Percentiles rank a stretch among this genome's conserved stretches.
Evolutionary conservation across 2,113 vertebrate genomes (phyloP).

Genomic region (Egretta garzetta): DNA sequence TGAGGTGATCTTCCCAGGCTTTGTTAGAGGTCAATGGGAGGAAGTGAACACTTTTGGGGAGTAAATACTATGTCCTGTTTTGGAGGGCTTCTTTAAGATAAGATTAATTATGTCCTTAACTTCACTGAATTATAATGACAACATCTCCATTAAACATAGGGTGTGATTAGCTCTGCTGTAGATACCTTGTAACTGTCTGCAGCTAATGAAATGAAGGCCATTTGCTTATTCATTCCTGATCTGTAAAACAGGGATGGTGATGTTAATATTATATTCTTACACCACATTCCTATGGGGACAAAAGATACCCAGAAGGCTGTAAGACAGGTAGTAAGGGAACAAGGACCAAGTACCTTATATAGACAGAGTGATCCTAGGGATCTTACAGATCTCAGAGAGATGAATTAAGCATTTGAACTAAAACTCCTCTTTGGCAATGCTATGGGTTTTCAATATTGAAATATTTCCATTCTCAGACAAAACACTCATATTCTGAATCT

Average conservation of each 20-base stretch:
- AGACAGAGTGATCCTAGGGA: not conserved
- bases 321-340: not conserved
- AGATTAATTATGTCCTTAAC: not conserved
- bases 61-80: not conserved
- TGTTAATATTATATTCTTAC: not conserved
- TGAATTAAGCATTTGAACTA: not conserved
- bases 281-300: not conserved
- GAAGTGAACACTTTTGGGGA: not conserved
- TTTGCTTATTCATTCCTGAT: not conserved
- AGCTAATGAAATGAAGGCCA: not conserved
- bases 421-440: not conserved
- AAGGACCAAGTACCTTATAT: not conserved
- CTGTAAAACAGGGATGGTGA: not conserved
- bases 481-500: not conserved
- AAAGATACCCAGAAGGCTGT: not conserved
- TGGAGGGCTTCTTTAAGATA: not conserved
- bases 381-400: not conserved
- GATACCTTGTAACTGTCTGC: not conserved
- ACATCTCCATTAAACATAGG: not conserved
- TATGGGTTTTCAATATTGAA: not conserved
- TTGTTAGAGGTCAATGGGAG: not conserved
- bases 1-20: not conserved
- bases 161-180: not conserved
- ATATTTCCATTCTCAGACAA: not conserved
- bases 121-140: not conserved